Conservation (phyloP, 1,140 invertebrate species). For the Babylonia areolata region DNA sequence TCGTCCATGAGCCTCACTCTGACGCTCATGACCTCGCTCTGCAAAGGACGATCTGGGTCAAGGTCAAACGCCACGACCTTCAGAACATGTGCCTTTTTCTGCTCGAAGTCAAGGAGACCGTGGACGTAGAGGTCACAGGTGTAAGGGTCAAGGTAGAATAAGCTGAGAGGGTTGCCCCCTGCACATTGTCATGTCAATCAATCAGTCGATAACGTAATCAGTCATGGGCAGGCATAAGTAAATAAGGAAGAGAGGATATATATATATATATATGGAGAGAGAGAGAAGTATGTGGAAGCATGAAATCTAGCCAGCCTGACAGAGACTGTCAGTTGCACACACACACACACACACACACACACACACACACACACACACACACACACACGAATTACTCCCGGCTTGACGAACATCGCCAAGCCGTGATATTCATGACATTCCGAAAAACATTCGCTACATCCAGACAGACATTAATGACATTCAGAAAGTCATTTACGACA, state of each 20-base stretch:
- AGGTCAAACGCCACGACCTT: conserved; percentile 7
- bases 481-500: too few relatives aligned
- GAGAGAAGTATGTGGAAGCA: too few relatives aligned
- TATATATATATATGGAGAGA: not conserved
- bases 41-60: not conserved
- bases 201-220: not conserved
- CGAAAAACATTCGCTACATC: too few relatives aligned
- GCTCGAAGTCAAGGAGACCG: conserved; percentile 23
- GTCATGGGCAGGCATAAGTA: too few relatives aligned
- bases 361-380: not conserved
- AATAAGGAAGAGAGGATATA: too few relatives aligned
- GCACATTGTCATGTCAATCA: not conserved
- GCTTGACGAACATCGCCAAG: too few relatives aligned
- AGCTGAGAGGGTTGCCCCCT: not conserved
- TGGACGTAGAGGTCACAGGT: conserved; percentile 22
- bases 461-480: too few relatives aligned
- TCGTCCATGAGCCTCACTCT: not conserved
- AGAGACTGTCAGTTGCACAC: not conserved
- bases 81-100: not conserved
- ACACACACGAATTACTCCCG: too few relatives aligned
- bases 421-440: too few relatives aligned
- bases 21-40: not conserved
- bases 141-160: conserved; percentile 30
- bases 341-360: not conserved
- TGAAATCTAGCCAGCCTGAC: too few relatives aligned